Percentiles rank a stretch among this genome's conserved stretches.
Evolutionary conservation across 2,888 invertebrate species (phyloP).

Genomic region (Taphrorychus bicolor): DNA sequence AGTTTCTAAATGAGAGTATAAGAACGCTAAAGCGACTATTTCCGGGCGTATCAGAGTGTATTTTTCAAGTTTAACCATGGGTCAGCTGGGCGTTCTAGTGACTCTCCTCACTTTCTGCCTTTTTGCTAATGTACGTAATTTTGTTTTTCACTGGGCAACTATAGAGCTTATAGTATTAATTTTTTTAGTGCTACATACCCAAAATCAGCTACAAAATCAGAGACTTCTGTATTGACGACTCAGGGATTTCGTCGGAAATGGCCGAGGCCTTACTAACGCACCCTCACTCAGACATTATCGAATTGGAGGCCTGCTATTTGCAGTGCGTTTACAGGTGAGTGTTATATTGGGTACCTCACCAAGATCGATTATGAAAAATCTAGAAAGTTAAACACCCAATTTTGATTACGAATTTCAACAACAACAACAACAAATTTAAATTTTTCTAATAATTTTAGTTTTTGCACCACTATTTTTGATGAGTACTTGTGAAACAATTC

Average conservation of each 20-base stretch:
- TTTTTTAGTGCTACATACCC: slow-evolving; percentile 6
- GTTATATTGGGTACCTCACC: not conserved
- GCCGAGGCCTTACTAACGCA: slow-evolving; percentile 10
- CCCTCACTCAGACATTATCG: slow-evolving; percentile 2
- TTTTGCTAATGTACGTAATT: not conserved
- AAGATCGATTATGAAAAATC: not conserved
- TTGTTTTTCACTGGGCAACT: not conserved
- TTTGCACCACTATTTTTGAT: no score
- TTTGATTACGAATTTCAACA: no score
- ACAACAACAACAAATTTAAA: no score
- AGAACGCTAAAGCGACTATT: no score
- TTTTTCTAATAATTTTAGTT: no score
- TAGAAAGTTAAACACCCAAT: no score
- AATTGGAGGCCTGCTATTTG: slow-evolving; percentile 21
- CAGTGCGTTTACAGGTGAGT: slow-evolving; percentile 25
- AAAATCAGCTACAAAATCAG: slow-evolving; percentile 21
- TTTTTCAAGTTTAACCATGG: no score
- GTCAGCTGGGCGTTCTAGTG: not conserved
- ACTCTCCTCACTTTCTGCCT: not conserved
- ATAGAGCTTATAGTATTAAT: not conserved
- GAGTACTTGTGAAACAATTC: no score
- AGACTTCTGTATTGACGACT: slow-evolving; percentile 26
- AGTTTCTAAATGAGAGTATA: no score
- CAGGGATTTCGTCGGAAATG: slow-evolving; percentile 17
- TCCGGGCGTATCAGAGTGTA: no score